Percentiles rank a stretch among this genome's conserved stretches.
Evolutionary conservation across 64 coral and sea anemone genomes (phyloP).

Genomic region (Hydrozoanthus tunicans): DNA sequence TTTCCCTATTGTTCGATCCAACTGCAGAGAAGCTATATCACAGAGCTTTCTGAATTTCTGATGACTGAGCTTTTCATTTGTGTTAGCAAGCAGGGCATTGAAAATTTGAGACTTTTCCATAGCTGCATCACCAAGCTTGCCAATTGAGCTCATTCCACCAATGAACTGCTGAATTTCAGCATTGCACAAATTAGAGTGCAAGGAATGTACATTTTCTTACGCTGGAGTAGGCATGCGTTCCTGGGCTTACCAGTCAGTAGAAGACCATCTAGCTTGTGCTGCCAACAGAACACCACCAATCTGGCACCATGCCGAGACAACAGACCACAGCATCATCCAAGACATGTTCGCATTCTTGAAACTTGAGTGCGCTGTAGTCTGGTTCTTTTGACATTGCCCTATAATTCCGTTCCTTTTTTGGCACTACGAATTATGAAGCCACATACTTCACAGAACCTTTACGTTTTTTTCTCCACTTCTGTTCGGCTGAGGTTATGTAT

Average conservation of each 20-base stretch:
- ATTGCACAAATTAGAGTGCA: background rate
- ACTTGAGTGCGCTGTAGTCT: background rate
- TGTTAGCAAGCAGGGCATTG: constrained; percentile 23
- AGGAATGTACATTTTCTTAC: too few species aligned
- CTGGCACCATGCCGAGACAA: too few species aligned
- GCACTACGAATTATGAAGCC: background rate
- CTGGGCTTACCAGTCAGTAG: too few species aligned
- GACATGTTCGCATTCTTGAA: too few species aligned
- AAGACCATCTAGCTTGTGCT: too few species aligned
- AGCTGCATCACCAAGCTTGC: background rate
- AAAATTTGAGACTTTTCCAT: background rate
- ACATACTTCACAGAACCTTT: constrained; percentile 17
- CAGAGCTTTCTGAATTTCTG: constrained; percentile 30
- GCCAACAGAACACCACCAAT: too few species aligned
- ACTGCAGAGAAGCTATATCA: background rate
- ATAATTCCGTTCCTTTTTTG: constrained; percentile 4
- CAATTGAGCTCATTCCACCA: background rate
- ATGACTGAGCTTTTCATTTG: constrained; percentile 21
- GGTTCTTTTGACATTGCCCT: background rate
- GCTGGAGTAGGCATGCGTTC: too few species aligned
- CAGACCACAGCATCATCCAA: too few species aligned
- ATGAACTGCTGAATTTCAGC: background rate
- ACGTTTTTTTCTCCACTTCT: background rate
- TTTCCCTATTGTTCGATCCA: constrained; percentile 19
- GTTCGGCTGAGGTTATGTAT: constrained; percentile 11